Conservation (phyloP, 2,797 vertebrate genomes). For the Lacerta agilis region DNA sequence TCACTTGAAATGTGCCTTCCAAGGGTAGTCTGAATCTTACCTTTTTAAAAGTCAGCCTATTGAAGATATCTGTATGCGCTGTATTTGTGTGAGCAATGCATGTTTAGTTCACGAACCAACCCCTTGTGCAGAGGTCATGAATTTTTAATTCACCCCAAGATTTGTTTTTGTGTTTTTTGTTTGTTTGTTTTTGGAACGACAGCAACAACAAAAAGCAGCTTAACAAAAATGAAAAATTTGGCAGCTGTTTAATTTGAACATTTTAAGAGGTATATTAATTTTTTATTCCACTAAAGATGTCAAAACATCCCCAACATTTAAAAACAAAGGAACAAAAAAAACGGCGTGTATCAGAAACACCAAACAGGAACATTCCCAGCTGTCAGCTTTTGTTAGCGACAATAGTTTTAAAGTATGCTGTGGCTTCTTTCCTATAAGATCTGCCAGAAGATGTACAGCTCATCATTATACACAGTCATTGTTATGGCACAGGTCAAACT, state of each 20-base stretch:
- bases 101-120: background rate
- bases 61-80: background rate
- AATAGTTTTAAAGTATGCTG: background rate
- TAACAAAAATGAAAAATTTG: background rate
- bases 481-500: background rate
- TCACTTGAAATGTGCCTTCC: background rate
- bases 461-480: background rate
- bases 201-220: background rate
- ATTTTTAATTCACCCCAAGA: background rate
- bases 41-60: background rate
- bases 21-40: background rate
- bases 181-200: no score
- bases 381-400: background rate
- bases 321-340: background rate
- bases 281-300: slow-evolving; percentile 5
- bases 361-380: background rate
- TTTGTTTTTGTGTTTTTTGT: no score
- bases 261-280: background rate
- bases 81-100: background rate
- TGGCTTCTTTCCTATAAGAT: background rate
- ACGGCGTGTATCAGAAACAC: background rate
- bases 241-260: background rate
- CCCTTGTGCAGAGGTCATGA: background rate
- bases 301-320: background rate
- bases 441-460: background rate